Evolutionary conservation across 2,797 vertebrate species (phyloP).

Genomic region (Epinephelus malabaricus): DNA sequence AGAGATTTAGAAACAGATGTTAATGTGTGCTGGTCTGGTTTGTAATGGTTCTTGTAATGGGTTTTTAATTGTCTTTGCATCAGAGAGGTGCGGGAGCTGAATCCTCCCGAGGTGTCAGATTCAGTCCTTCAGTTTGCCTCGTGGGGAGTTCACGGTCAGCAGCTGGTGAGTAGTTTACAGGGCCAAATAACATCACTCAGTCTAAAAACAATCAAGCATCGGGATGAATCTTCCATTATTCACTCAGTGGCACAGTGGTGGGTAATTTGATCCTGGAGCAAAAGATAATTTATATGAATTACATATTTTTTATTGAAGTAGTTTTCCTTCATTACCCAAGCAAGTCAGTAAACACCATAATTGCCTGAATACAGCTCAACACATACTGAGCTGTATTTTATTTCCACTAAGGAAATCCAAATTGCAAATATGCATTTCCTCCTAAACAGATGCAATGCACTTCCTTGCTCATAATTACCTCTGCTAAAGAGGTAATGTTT

Average conservation of each 20-base stretch:
- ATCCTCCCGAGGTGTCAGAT: conserved; percentile 85
- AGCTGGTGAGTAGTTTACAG: conserved; percentile 78
- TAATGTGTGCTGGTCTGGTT: neutral
- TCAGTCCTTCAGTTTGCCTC: conserved; percentile 87
- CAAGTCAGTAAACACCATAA: neutral
- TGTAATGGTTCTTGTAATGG: neutral
- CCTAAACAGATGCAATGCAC: neutral
- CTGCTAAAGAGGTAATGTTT: too few species aligned
- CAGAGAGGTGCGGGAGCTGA: conserved; percentile 86
- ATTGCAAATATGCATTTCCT: neutral
- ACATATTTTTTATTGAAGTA: neutral
- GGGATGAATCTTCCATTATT: neutral
- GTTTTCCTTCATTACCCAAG: neutral
- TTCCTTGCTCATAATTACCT: neutral
- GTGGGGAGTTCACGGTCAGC: conserved; percentile 83
- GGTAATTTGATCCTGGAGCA: neutral
- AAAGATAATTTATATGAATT: neutral
- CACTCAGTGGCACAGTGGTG: neutral
- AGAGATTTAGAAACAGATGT: neutral
- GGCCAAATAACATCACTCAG: neutral
- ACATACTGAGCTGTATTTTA: neutral
- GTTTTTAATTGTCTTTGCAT: neutral
- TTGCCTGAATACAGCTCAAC: neutral
- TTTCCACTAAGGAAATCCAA: neutral
- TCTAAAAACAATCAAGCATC: neutral